Evolutionary conservation across 2,113 vertebrate genomes (phyloP), one percentile per base, ranked within the genome.

Genomic region (Thalassoma bifasciatum): DNA sequence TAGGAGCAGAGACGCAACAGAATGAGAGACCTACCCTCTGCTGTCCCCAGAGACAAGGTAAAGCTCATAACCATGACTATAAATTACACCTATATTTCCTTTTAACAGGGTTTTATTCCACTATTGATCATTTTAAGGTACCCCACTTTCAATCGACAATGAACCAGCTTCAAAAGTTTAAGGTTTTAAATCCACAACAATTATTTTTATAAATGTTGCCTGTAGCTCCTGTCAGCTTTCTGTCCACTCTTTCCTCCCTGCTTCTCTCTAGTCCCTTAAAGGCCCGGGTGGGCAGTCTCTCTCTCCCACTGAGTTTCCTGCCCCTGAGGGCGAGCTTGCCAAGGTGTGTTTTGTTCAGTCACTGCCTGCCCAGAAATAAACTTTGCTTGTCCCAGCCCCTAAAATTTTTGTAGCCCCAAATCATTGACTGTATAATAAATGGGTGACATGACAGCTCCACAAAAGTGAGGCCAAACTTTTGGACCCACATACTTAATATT

Each of bases 1-100:
- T 86, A 99, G 98, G 98, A 99, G 77, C 98, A 99, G 79, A 96
- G 98, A 82, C 94, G 98, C 78, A 98, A 96, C 90, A 94, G 96
- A 72, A 95, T 98, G 86, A 94, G 97, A 91, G 98, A 99, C 61
- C 72, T 97, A 30, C 95, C 97, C 56, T 89, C 96, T 42, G 67
- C 94, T 46, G 93, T 95, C 38, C 89, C 95, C 71, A 94, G 97
- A 89, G 98, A 99, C 83, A 99, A 99, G 95, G 98, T 99, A 94
- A 80, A 51, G 22, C 77, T 52, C 6, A 8, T 11, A 21, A 30
- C 2, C 36, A 11, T 24, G 12, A 56, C 7, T 10, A 10, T 2
- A 49, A 24, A n/a, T 11, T 38, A 5, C 16, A 56, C 7, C 16
- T 26, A 30, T 21, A 0, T 7, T 64, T 38, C n/a, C 54, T 66